phyloP scores from a whole-genome alignment of 2,113 vertebrate genomes.

The Peromyscus leucopus region DNA sequence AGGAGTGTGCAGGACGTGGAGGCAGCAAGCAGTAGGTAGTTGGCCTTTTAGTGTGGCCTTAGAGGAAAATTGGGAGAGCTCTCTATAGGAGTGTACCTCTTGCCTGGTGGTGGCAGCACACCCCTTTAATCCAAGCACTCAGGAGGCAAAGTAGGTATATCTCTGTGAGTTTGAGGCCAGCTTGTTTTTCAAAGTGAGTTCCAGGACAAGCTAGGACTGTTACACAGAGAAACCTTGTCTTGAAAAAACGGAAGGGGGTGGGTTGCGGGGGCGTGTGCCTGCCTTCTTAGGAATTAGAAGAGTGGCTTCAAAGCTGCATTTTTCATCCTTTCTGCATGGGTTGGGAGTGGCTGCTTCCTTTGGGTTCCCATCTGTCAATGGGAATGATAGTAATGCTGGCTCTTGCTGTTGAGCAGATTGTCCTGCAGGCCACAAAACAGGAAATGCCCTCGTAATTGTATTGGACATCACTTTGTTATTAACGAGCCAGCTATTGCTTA shows the following conservation, averaged over 20 bases:
- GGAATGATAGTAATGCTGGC: neutral
- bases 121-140: neutral
- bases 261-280: neutral
- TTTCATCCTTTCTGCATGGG: neutral
- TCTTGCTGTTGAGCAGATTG: conserved; percentile 42
- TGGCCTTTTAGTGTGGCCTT: neutral
- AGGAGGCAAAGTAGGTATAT: neutral
- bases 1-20: neutral
- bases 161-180: neutral
- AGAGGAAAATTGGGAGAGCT: neutral
- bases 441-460: conserved; percentile 2
- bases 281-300: neutral
- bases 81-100: neutral
- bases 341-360: neutral
- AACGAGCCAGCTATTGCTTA: neutral
- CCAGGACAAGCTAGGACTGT: neutral
- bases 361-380: conserved; percentile 26
- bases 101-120: neutral
- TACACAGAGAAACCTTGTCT: neutral
- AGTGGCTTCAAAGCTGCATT: neutral
- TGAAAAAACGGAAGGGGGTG: neutral
- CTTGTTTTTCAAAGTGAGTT: too few species aligned
- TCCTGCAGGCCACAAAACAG: conserved; percentile 2
- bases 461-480: neutral
- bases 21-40: neutral